A percentile compares a stretch with the other conserved stretches of the same genome.
Conservation (phyloP, 2,888 invertebrate genomes). For the Chouioia cunea region DNA sequence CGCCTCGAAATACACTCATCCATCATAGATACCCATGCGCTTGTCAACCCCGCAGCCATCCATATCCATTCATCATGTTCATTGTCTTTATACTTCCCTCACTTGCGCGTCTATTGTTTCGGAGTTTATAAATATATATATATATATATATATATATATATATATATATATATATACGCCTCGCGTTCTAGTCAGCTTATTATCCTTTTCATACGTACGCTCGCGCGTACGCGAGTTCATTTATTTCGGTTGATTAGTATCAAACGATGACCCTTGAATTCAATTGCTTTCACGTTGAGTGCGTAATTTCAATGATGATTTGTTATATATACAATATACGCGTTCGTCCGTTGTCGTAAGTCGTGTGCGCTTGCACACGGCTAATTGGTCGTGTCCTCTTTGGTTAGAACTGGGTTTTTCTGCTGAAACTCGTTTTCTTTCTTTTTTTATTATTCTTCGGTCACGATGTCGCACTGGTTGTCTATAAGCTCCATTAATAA, state of each 20-base stretch:
- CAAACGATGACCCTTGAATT: conserved; percentile 19
- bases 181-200: conserved; percentile 7
- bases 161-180: conserved; percentile 12
- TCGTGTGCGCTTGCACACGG: not conserved
- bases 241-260: too few relatives aligned
- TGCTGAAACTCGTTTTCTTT: not conserved
- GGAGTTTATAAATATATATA: conserved; percentile 13
- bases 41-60: conserved; percentile 54
- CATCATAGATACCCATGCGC: not conserved
- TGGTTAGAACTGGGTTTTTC: not conserved
- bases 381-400: conserved; percentile 1
- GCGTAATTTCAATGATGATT: conserved; percentile 20
- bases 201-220: conserved; percentile 9
- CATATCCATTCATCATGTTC: not conserved
- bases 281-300: conserved; percentile 16
- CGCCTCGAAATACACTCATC: conserved; percentile 48
- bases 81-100: conserved; percentile 6
- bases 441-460: not conserved
- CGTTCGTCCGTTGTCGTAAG: not conserved
- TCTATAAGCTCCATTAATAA: conserved; percentile 12
- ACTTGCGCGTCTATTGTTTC: not conserved
- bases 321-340: conserved; percentile 12
- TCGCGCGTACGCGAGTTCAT: not conserved
- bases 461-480: not conserved
- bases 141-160: too few relatives aligned